These are phyloP conservation scores for Nycticebus coucang DNA, from an alignment of 2,113 vertebrate species.

Conservation along the genomic window DNA sequence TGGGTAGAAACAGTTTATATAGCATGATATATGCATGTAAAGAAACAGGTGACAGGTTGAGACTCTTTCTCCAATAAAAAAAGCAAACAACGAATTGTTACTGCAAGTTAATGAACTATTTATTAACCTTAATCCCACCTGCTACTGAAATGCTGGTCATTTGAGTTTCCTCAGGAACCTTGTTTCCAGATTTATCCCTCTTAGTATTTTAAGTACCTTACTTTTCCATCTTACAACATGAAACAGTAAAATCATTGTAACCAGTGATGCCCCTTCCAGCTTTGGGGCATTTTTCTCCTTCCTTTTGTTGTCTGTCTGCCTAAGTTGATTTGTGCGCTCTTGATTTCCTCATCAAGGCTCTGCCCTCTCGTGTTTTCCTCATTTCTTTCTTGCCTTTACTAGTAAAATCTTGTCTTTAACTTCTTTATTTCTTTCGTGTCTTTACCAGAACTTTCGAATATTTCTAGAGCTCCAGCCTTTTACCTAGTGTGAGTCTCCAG, in stretches of 20 bases:
- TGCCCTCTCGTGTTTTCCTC: neutral
- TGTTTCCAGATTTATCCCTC: neutral
- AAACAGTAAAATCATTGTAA: neutral
- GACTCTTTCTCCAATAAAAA: too few species aligned
- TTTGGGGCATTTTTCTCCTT: neutral
- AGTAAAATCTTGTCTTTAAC: neutral
- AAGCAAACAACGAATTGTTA: neutral
- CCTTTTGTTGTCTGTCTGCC: neutral
- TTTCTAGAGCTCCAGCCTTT: neutral
- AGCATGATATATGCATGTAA: too few species aligned
- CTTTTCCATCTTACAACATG: neutral
- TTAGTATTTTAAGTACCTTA: neutral
- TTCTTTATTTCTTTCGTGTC: neutral
- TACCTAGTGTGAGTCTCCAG: neutral
- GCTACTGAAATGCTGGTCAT: neutral
- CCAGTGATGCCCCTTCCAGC: neutral
- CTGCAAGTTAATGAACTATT: neutral
- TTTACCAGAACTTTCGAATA: neutral
- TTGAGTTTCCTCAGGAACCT: neutral
- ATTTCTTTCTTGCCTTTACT: neutral
- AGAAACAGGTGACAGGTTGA: too few species aligned
- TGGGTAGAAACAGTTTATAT: too few species aligned
- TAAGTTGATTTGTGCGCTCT: neutral
- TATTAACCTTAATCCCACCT: neutral
- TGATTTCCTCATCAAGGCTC: neutral